Evolutionary conservation across 2,797 vertebrate species (phyloP).

Genomic region (Ctenopoma kingsleyae): DNA sequence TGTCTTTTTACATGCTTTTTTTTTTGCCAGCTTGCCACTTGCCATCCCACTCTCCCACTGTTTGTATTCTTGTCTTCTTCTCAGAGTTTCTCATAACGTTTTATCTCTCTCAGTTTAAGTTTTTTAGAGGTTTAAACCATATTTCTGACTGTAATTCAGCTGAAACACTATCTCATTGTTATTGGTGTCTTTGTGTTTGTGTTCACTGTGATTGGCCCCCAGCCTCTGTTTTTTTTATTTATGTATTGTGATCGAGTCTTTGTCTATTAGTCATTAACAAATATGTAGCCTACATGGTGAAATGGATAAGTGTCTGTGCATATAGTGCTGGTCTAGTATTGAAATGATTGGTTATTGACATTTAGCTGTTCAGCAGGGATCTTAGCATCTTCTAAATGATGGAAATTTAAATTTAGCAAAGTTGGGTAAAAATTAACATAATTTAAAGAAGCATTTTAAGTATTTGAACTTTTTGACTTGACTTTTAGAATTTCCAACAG

Average conservation of each 20-base stretch:
- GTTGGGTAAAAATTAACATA: not conserved
- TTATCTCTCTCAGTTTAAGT: not conserved
- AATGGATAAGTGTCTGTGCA: constrained; percentile 45
- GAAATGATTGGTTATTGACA: not conserved
- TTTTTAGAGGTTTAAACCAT: no score
- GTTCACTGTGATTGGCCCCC: constrained; percentile 25
- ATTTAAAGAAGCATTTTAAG: not conserved
- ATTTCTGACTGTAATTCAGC: not conserved
- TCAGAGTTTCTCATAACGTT: not conserved
- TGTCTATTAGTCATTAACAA: constrained; percentile 27
- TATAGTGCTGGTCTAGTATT: not conserved
- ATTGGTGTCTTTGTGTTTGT: constrained; percentile 16
- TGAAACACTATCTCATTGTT: constrained; percentile 5
- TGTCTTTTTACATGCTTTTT: not conserved
- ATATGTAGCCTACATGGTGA: not conserved
- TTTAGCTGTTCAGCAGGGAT: not conserved
- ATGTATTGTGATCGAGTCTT: constrained; percentile 21
- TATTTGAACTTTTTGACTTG: not conserved
- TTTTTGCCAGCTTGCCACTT: not conserved
- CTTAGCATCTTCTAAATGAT: not conserved
- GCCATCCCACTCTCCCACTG: not conserved
- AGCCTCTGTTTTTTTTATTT: constrained; percentile 4
- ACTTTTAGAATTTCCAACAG: no score
- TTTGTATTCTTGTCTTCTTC: not conserved
- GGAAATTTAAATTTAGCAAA: not conserved